Evolutionary conservation across 2,113 vertebrate species (phyloP).

Genomic region (Ibidorhyncha struthersii): DNA sequence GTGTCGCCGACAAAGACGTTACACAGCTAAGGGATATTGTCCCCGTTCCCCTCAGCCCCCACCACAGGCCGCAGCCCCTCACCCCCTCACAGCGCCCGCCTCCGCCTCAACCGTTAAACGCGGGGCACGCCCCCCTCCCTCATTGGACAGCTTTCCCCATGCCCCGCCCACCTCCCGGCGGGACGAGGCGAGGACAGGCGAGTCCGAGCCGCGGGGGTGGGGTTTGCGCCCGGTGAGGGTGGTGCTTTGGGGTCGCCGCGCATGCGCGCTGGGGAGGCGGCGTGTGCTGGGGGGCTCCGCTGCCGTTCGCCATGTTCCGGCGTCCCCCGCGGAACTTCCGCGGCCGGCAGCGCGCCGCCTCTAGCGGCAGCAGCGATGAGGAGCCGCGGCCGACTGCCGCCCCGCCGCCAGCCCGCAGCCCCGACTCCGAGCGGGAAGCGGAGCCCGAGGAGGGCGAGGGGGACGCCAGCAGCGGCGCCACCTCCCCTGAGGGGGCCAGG

Average conservation of each 20-base stretch:
- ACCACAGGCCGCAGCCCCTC: accelerated
- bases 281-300: accelerated
- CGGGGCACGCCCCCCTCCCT: neutral
- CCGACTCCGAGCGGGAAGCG: neutral
- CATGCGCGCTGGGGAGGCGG: accelerated
- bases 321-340: neutral
- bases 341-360: neutral
- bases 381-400: neutral
- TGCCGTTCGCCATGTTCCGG: neutral
- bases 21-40: accelerated
- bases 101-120: too few species aligned
- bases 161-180: neutral
- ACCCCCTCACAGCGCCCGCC: too few species aligned
- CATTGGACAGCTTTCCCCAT: accelerated
- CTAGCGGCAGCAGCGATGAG: neutral
- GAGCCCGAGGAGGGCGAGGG: neutral
- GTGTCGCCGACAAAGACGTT: too few species aligned
- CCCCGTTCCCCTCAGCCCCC: accelerated
- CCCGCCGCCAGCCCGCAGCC: neutral
- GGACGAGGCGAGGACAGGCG: neutral
- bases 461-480: neutral
- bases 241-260: accelerated
- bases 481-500: neutral
- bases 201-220: neutral
- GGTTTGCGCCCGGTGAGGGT: accelerated